Conservation (phyloP, 2,797 vertebrate species). For the Lacerta agilis region DNA sequence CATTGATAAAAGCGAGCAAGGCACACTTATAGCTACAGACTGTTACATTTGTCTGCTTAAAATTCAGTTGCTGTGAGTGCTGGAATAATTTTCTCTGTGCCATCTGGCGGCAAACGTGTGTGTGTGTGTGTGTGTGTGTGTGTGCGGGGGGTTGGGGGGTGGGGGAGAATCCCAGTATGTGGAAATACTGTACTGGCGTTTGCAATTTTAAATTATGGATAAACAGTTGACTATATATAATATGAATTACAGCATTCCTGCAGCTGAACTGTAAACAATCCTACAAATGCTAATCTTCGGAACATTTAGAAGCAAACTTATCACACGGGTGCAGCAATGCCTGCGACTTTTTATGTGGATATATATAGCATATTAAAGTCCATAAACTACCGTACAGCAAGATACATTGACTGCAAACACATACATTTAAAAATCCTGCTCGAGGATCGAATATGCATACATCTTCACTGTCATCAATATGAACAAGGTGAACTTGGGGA, state of each 20-base stretch:
- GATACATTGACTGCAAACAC: conserved; percentile 26
- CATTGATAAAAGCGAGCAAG: conserved; percentile 61
- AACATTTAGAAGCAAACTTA: conserved; percentile 40
- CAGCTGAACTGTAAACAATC: conserved; percentile 59
- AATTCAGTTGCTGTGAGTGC: conserved; percentile 70
- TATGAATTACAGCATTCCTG: conserved; percentile 32
- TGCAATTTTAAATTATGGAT: conserved; percentile 50
- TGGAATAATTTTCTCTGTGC: conserved; percentile 74
- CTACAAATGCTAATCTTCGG: conserved; percentile 53
- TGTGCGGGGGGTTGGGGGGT: conserved; percentile 36
- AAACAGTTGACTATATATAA: conserved; percentile 34
- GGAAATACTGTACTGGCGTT: conserved; percentile 54
- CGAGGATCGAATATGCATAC: conserved; percentile 3
- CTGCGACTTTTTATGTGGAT: conserved; percentile 41
- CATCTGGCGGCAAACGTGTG: conserved; percentile 73
- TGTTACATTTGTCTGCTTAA: conserved; percentile 73
- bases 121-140: conserved; percentile 28
- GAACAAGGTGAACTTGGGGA: not conserved
- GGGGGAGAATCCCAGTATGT: conserved; percentile 51
- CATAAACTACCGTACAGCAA: conserved; percentile 30
- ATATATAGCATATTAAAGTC: conserved; percentile 2
- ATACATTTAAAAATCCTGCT: conserved; percentile 17
- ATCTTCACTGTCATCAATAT: not conserved
- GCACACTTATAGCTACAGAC: conserved; percentile 1
- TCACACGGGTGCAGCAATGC: conserved; percentile 16